These are phyloP conservation scores for Scalopus aquaticus DNA, from an alignment of 2,113 vertebrate species.

Conservation along the genomic window DNA sequence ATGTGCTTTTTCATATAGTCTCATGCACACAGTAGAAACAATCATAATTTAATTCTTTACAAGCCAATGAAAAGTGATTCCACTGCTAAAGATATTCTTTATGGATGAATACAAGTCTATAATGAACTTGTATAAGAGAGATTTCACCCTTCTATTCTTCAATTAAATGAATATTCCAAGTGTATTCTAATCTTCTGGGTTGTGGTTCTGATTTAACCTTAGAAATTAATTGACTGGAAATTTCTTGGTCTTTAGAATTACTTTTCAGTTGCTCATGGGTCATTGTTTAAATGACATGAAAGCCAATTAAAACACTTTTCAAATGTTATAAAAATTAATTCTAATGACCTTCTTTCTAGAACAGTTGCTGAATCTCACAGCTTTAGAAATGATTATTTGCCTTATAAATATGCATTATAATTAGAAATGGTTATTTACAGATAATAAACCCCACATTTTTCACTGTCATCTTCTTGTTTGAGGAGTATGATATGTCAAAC, in stretches of 20 bases:
- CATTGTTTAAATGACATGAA: not conserved
- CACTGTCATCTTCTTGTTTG: not conserved
- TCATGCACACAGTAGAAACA: not conserved
- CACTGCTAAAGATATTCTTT: not conserved
- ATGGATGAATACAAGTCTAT: not conserved
- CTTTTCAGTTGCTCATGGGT: not conserved
- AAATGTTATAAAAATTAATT: not conserved
- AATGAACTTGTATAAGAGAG: not conserved
- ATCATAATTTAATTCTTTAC: not conserved
- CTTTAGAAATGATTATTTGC: not conserved
- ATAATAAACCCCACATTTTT: not conserved
- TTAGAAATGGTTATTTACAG: not conserved
- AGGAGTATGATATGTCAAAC: not conserved
- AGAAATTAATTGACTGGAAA: not conserved
- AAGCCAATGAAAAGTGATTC: not conserved
- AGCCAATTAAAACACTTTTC: not conserved
- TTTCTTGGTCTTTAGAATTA: not conserved
- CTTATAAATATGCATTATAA: constrained; percentile 14
- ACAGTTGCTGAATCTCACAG: not conserved
- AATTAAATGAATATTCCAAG: not conserved
- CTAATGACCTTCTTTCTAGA: not conserved
- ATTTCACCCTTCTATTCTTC: not conserved
- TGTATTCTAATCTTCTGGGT: not conserved
- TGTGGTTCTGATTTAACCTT: not conserved
- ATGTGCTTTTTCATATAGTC: too few species aligned